Evolutionary conservation across 2,888 invertebrate genomes (phyloP), one percentile per base, ranked within the genome.

Genomic region (Drosophila pegasa): DNA sequence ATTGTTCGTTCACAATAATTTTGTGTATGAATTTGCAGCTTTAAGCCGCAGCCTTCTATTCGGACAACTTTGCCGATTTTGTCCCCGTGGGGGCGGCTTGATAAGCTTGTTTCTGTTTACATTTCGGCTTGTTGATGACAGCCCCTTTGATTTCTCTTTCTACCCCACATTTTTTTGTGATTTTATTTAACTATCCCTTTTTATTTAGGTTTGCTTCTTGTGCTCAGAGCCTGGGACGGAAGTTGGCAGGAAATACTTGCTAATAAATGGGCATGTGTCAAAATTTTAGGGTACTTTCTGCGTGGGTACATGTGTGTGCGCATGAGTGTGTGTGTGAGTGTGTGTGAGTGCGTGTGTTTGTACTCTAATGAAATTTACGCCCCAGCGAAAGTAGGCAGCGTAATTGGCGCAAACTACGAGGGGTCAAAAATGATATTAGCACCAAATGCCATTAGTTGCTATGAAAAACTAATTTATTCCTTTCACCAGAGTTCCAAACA

Each of bases 91-190:
- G 62, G 60, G 52, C 48, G 20, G 52, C 45, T 37, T 73, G 72
- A 70, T 78, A 84, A 87, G 81, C 89, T 78, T 81, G 73, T 80
- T 88, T 76, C 68, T 81, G 78, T 78, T 84, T 81, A 61, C 84
- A 66, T 80, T 67, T 75, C 56, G 65, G 67, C 66, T 69, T 81
- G 76, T 66, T 84, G 81, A 68, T 81, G 87, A 80, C 76, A 69
- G 63, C 63, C 81, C 64, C 71, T 84, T 78, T 73, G 73, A 81
- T 75, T 81, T 69, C n/a, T 43, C 2, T 41, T 12, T 6, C 14
- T 2, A 5, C 3, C 3, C 25, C 12, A 12, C 1, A 4, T 14
- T 41, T 41, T 8, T 10, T 27, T 45, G 43, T 45, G n/a, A 27
- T 27, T 68, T 71, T 69, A 67, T 76, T 76, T 60, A 67, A 71